Percentiles rank a stretch among this genome's conserved stretches.
phyloP scores from a whole-genome alignment of 2,888 invertebrate genomes.

The Physocephala rufipes region DNA sequence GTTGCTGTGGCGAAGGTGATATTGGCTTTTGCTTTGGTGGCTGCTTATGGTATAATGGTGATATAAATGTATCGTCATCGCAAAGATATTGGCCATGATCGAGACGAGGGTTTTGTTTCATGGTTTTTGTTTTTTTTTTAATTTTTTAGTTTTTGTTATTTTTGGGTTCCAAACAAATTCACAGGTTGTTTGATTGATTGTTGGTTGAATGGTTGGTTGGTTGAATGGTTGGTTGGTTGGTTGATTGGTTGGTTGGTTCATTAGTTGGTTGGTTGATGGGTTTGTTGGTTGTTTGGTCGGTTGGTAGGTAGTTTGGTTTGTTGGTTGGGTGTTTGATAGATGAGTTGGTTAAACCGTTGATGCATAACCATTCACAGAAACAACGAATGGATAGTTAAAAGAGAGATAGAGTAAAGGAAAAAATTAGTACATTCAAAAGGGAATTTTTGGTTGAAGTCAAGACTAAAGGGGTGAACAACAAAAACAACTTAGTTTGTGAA shows the following conservation, averaged over 20 bases:
- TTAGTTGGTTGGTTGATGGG: slow-evolving; percentile 40
- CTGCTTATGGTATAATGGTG: slow-evolving; percentile 40
- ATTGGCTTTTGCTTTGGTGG: slow-evolving; percentile 35
- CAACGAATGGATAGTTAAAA: slow-evolving; percentile 4
- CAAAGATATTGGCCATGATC: no score
- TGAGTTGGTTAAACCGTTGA: neutral
- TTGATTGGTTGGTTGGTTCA: no score
- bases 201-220: slow-evolving; percentile 45
- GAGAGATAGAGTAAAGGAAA: slow-evolving; percentile 11
- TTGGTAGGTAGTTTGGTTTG: slow-evolving; percentile 35
- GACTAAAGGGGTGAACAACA: no score
- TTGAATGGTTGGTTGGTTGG: slow-evolving; percentile 26
- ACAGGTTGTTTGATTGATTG: slow-evolving; percentile 53
- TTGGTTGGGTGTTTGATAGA: slow-evolving; percentile 25
- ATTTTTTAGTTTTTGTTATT: no score
- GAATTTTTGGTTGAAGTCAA: neutral
- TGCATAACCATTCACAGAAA: slow-evolving; percentile 3
- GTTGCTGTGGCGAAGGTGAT: slow-evolving; percentile 42
- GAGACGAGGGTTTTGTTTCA: no score
- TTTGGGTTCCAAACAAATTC: no score
- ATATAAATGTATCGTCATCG: no score
- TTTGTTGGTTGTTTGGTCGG: slow-evolving; percentile 32
- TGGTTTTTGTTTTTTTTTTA: no score
- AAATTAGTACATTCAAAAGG: neutral
- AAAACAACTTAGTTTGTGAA: no score